These are phyloP conservation scores for Papilio gigon DNA, from an alignment of 2,888 invertebrate species.

Conservation along the genomic window DNA sequence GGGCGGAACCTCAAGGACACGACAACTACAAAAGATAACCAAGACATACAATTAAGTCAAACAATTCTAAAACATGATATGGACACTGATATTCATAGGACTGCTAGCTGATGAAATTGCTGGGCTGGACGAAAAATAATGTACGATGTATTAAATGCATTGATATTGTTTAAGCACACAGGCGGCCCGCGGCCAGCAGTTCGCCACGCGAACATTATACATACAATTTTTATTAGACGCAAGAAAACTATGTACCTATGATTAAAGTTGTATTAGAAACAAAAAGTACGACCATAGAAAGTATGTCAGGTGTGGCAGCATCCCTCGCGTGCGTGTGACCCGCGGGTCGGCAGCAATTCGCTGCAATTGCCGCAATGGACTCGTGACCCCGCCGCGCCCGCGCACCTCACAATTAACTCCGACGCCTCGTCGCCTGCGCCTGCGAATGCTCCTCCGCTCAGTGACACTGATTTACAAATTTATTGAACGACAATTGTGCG, in stretches of 20 bases:
- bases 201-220: background rate
- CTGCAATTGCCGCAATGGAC: slow-evolving; percentile 45
- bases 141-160: too few species aligned
- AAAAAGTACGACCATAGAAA: background rate
- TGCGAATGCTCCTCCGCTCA: background rate
- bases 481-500: background rate
- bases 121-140: too few species aligned
- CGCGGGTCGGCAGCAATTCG: slow-evolving; percentile 27
- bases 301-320: background rate
- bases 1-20: slow-evolving; percentile 14
- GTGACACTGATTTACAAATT: slow-evolving; percentile 11
- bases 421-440: slow-evolving; percentile 4
- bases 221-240: background rate
- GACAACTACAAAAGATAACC: background rate
- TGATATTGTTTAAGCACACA: background rate
- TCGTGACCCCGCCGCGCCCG: slow-evolving; percentile 48
- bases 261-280: background rate
- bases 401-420: slow-evolving; percentile 45
- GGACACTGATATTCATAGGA: background rate
- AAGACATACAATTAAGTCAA: background rate
- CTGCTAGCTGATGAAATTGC: too few species aligned
- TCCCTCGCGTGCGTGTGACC: background rate
- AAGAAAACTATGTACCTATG: background rate
- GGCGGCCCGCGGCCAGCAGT: background rate
- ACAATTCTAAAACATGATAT: background rate